Conservation (phyloP, 1,140 invertebrate genomes). For the Neuroterus valhalla region DNA sequence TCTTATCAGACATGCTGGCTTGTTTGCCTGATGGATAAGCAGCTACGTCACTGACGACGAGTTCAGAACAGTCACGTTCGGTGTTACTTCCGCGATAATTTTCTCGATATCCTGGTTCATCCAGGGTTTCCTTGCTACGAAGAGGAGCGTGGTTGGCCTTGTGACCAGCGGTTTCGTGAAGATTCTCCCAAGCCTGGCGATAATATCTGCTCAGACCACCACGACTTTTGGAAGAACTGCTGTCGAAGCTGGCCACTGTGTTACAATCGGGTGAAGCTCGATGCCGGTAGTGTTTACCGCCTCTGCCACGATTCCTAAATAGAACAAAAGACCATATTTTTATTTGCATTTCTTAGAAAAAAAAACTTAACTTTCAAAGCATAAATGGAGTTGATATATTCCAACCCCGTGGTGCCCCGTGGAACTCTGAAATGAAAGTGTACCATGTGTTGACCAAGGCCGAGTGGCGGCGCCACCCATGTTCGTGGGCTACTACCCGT, state of each 20-base stretch:
- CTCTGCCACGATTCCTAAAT: slow-evolving; percentile 79
- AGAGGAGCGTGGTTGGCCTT: slow-evolving; percentile 78
- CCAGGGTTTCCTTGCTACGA: slow-evolving; percentile 82
- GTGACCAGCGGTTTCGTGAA: slow-evolving; percentile 86
- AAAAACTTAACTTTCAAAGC: neutral
- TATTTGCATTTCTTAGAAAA: neutral
- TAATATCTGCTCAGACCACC: slow-evolving; percentile 89
- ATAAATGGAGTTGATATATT: too few relatives aligned
- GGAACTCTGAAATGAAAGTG: too few relatives aligned
- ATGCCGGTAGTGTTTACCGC: slow-evolving; percentile 89
- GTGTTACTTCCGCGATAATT: slow-evolving; percentile 76
- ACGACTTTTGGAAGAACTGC: slow-evolving; percentile 88
- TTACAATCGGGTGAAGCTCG: slow-evolving; percentile 91
- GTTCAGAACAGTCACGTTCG: slow-evolving; percentile 86
- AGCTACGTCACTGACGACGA: slow-evolving; percentile 85
- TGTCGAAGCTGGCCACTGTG: slow-evolving; percentile 90
- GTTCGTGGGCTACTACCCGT: too few relatives aligned
- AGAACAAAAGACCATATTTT: slow-evolving; percentile 53
- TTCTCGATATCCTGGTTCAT: slow-evolving; percentile 78
- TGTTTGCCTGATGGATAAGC: slow-evolving; percentile 74
- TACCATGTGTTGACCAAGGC: too few relatives aligned
- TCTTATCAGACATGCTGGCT: slow-evolving; percentile 77
- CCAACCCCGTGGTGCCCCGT: too few relatives aligned
- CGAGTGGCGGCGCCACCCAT: too few relatives aligned
- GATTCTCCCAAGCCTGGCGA: slow-evolving; percentile 92